Conservation (phyloP, 2,797 vertebrate genomes). For the Cynopterus sphinx region DNA sequence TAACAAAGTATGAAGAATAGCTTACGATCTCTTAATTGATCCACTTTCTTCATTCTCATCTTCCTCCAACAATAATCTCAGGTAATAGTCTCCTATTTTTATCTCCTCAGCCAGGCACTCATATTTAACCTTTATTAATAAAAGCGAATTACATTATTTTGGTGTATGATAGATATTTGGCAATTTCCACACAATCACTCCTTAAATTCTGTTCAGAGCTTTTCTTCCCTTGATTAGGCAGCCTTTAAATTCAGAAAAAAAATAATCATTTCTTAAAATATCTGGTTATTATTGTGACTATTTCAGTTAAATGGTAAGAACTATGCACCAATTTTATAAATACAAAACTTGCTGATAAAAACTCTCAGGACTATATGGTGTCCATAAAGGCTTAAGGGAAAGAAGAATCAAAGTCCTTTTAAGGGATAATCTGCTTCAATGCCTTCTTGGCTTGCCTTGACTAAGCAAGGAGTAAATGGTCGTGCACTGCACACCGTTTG, state of each 20-base stretch:
- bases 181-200: neutral
- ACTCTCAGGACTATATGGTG: neutral
- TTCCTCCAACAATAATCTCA: conserved; percentile 96
- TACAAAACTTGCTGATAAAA: conserved; percentile 17
- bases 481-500: neutral
- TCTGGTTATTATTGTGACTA: neutral
- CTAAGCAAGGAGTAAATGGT: neutral
- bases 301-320: neutral
- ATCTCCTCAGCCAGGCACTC: conserved; percentile 99
- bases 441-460: neutral
- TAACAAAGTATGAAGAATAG: conserved; percentile 13
- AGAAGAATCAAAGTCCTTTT: neutral
- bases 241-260: neutral
- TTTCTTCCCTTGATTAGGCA: neutral
- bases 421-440: neutral
- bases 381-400: neutral
- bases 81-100: conserved; percentile 98
- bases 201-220: conserved; percentile 12
- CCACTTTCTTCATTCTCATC: conserved; percentile 96
- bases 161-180: neutral
- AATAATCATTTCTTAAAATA: neutral
- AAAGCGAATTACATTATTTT: conserved; percentile 57
- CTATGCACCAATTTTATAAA: neutral
- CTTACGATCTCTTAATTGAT: conserved; percentile 99
- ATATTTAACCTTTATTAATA: conserved; percentile 93